A percentile compares a stretch with the other conserved stretches of the same genome.
These are phyloP conservation scores for Characodon lateralis DNA, from an alignment of 2,797 vertebrate genomes.

Conservation along the genomic window DNA sequence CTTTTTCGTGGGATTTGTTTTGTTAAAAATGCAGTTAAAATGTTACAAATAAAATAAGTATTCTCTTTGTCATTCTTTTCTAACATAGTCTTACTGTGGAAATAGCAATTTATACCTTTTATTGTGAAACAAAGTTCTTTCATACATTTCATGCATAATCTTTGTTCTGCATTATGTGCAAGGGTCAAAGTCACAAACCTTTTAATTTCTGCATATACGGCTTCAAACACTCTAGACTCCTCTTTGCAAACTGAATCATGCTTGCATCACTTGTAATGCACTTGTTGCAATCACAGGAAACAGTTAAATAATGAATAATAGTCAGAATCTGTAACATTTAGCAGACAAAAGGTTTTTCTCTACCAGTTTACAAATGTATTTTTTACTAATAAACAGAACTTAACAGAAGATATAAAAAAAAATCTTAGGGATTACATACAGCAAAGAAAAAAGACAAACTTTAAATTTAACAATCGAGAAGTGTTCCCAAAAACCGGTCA, in stretches of 20 bases:
- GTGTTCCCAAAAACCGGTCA: background rate
- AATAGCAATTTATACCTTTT: background rate
- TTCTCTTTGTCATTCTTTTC: background rate
- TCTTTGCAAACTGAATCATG: background rate
- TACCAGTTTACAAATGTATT: background rate
- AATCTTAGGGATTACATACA: background rate
- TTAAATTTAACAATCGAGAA: background rate
- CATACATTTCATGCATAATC: background rate
- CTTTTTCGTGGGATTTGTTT: too few species aligned
- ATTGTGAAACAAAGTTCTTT: background rate
- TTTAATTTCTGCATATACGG: background rate
- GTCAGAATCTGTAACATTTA: background rate
- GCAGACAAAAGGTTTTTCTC: background rate
- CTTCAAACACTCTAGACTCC: background rate
- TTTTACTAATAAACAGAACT: background rate
- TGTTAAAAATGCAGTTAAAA: background rate
- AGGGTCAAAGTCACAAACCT: background rate
- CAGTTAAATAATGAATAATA: background rate
- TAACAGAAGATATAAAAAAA: background rate
- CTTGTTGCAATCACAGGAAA: conserved; percentile 1
- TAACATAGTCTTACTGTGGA: background rate
- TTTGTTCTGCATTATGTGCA: background rate
- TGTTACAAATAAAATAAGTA: background rate
- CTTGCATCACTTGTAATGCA: background rate
- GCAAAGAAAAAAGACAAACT: background rate